Evolutionary conservation across 1,140 invertebrate genomes (phyloP).

Genomic region (Sogatella furcifera): DNA sequence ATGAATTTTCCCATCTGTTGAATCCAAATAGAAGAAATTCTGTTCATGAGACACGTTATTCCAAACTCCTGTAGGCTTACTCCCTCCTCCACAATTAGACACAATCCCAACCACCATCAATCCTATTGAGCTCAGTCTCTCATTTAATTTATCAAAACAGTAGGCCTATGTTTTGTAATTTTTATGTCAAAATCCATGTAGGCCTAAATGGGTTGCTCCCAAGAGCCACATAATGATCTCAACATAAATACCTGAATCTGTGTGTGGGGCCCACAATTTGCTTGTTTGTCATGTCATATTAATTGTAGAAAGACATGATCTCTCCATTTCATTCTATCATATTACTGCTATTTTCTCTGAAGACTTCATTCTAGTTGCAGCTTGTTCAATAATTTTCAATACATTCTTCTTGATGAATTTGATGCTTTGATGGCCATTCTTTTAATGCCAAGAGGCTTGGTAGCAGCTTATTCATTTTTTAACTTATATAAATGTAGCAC

Average conservation of each 20-base stretch:
- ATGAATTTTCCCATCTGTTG: conserved; percentile 17
- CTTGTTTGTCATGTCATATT: conserved; percentile 28
- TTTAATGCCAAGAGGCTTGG: not conserved
- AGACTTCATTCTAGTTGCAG: conserved; percentile 3
- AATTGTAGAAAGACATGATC: conserved; percentile 24
- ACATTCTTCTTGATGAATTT: not conserved
- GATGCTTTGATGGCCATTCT: not conserved
- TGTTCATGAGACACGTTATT: conserved; percentile 15
- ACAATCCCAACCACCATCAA: conserved; percentile 28
- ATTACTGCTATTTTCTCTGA: conserved; percentile 25
- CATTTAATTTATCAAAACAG: conserved; percentile 25
- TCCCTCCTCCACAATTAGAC: conserved; percentile 27
- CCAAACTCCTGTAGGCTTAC: conserved; percentile 27
- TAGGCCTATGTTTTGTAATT: conserved; percentile 27
- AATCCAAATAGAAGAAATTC: conserved; percentile 19
- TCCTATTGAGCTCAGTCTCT: conserved; percentile 21
- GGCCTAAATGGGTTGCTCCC: conserved; percentile 33
- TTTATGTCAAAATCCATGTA: conserved; percentile 27
- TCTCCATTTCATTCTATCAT: conserved; percentile 29
- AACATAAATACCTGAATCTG: conserved; percentile 16
- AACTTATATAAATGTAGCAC: too few relatives aligned
- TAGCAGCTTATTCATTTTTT: too few relatives aligned
- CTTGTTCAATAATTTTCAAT: not conserved
- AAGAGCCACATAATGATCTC: conserved; percentile 26
- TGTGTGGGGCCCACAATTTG: conserved; percentile 13